phyloP scores from a whole-genome alignment of 2,888 invertebrate genomes.

The Pseudococcus longispinus region DNA sequence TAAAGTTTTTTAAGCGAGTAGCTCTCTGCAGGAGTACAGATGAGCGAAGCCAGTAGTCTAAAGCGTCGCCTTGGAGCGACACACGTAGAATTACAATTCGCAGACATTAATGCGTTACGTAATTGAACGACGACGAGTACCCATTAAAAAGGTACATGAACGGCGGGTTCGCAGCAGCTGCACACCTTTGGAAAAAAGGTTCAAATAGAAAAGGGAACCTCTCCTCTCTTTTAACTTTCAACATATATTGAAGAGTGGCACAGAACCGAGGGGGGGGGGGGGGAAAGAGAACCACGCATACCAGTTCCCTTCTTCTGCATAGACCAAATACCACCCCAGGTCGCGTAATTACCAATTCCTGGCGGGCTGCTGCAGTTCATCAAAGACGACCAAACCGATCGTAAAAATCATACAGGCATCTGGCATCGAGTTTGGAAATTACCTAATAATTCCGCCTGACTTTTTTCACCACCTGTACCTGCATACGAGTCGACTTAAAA shows the following conservation, averaged over 20 bases:
- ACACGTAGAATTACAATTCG: neutral
- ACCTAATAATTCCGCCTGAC: neutral
- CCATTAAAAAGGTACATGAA: neutral
- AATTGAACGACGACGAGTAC: conserved; percentile 13
- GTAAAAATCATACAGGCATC: conserved; percentile 22
- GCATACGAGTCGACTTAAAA: neutral
- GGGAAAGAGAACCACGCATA: neutral
- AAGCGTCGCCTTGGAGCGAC: neutral
- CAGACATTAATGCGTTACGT: conserved; percentile 15
- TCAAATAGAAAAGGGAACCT: neutral
- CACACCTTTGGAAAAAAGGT: conserved; percentile 28
- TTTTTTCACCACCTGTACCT: neutral
- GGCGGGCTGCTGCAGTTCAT: neutral
- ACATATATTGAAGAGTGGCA: neutral
- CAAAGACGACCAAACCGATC: neutral
- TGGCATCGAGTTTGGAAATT: neutral
- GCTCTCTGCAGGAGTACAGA: neutral
- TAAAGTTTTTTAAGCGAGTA: neutral
- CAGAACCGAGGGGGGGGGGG: neutral
- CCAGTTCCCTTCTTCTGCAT: neutral
- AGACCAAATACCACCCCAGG: neutral
- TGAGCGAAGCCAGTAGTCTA: neutral
- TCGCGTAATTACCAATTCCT: neutral
- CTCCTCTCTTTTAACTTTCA: neutral
- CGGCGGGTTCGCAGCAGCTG: neutral